A percentile compares a stretch with the other conserved stretches of the same genome.
Conservation (phyloP, 2,797 vertebrate species). For the Brachymystax lenok region DNA sequence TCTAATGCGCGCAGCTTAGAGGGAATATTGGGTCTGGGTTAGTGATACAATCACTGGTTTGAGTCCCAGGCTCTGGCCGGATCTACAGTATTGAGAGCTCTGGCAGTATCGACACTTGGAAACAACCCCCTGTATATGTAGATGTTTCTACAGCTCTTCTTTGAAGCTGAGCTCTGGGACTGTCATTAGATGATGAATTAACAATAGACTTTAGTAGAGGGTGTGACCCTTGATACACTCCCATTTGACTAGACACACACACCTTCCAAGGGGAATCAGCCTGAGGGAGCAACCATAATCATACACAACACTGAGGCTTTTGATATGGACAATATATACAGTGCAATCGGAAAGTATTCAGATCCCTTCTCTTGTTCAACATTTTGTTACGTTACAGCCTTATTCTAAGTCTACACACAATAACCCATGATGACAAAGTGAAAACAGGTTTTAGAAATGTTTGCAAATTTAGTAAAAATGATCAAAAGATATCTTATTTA, state of each 20-base stretch:
- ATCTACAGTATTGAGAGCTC: background rate
- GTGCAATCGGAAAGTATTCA: no score
- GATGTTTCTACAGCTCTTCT: background rate
- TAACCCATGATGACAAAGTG: no score
- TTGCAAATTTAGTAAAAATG: no score
- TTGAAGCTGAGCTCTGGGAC: background rate
- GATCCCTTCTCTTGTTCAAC: no score
- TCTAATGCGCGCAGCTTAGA: no score
- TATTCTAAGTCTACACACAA: no score
- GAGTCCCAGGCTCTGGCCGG: background rate
- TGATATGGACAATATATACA: background rate
- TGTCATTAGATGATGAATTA: slow-evolving; percentile 37
- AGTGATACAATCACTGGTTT: no score
- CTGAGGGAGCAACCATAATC: background rate
- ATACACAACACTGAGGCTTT: background rate
- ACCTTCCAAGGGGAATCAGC: background rate
- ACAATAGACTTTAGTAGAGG: slow-evolving; percentile 8
- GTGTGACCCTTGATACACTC: slow-evolving; percentile 6
- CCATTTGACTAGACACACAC: background rate
- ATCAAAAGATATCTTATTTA: no score
- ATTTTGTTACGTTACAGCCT: no score
- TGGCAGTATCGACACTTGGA: background rate
- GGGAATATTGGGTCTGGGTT: no score
- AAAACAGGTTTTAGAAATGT: no score
- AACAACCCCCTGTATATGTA: background rate